Percentiles rank a stretch among this genome's conserved stretches.
Evolutionary conservation across 1,140 invertebrate genomes (phyloP).

Genomic region (Pachypeltis micranthus): DNA sequence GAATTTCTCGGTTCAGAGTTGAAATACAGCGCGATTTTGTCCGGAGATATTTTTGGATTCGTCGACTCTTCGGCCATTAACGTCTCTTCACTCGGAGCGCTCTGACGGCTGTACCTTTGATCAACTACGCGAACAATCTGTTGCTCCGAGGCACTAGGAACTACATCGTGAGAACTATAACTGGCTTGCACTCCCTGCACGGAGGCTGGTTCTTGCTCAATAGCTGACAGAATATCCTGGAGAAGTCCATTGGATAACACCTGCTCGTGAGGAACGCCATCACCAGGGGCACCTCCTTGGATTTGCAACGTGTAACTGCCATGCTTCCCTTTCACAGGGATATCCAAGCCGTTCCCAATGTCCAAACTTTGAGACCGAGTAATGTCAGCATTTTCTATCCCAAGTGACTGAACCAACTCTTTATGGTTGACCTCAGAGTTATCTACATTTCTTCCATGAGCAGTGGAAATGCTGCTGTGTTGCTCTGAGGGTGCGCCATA

Average conservation of each 20-base stretch:
- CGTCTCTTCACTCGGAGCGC: conserved; percentile 3
- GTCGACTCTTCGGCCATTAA: conserved; percentile 7
- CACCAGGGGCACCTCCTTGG: conserved; percentile 37
- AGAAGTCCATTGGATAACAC: conserved; percentile 61
- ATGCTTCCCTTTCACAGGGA: conserved; percentile 46
- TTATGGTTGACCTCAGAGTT: conserved; percentile 2
- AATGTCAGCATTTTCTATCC: conserved; percentile 22
- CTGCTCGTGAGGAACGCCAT: conserved; percentile 52
- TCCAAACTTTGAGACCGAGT: conserved; percentile 21
- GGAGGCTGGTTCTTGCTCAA: conserved; percentile 44
- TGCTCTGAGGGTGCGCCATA: conserved; percentile 19
- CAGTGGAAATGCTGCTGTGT: conserved; percentile 1
- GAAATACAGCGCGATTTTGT: conserved; percentile 17
- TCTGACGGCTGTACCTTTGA: conserved; percentile 1
- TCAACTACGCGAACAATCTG: neutral
- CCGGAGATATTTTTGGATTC: neutral
- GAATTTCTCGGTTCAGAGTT: conserved; percentile 4
- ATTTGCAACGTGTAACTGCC: conserved; percentile 61
- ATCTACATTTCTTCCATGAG: neutral
- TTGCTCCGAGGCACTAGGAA: conserved; percentile 9
- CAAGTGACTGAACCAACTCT: conserved; percentile 24
- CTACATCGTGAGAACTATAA: conserved; percentile 12
- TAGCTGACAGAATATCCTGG: conserved; percentile 61
- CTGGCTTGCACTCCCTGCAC: conserved; percentile 12
- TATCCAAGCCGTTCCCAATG: conserved; percentile 30